phyloP scores from a whole-genome alignment of 2,888 invertebrate species.

The Creontiades dilutus region DNA sequence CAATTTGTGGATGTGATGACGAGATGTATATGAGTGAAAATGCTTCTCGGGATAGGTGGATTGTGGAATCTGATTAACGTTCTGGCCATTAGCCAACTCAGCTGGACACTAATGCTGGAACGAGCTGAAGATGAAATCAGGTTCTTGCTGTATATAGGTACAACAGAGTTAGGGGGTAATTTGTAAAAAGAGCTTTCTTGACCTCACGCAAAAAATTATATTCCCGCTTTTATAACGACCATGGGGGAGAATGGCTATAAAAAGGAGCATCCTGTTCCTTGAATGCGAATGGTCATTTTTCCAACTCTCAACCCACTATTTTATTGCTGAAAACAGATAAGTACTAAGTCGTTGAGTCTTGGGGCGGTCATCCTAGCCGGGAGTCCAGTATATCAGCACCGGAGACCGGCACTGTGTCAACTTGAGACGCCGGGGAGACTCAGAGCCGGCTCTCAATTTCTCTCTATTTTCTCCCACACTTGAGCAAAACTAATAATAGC shows the following conservation, averaged over 20 bases:
- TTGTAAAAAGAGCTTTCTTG: too few species aligned
- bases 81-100: too few species aligned
- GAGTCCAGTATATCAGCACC: background rate
- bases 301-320: background rate
- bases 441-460: background rate
- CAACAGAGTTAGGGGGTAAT: too few species aligned
- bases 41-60: too few species aligned
- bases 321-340: background rate
- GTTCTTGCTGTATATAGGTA: too few species aligned
- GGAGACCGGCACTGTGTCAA: background rate
- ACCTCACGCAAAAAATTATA: too few species aligned
- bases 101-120: too few species aligned
- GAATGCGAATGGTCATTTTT: background rate
- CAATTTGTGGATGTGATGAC: too few species aligned
- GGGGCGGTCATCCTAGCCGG: background rate
- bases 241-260: background rate
- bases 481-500: constrained; percentile 11
- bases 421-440: background rate
- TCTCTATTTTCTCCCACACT: constrained; percentile 42
- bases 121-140: too few species aligned
- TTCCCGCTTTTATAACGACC: too few species aligned
- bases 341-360: background rate
- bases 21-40: too few species aligned
- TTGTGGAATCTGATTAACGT: too few species aligned
- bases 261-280: background rate